A percentile compares a stretch with the other conserved stretches of the same genome.
These are phyloP conservation scores for Melanerpes formicivorus DNA, from an alignment of 2,113 vertebrate genomes.

Conservation along the genomic window DNA sequence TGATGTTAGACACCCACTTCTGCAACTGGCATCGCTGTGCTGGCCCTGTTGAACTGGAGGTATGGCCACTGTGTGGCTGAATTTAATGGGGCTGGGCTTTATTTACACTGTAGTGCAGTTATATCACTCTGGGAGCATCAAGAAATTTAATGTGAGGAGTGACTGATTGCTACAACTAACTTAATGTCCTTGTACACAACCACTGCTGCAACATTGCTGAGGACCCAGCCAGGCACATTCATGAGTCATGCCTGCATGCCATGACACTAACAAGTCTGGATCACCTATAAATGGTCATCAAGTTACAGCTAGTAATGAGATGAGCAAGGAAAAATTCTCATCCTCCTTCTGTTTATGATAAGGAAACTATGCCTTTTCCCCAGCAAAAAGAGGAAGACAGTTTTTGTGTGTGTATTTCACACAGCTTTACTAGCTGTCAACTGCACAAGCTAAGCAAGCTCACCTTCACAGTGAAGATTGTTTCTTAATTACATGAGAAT, in stretches of 20 bases:
- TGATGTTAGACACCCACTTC: background rate
- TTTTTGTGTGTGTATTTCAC: background rate
- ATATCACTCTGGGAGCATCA: background rate
- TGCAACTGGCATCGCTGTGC: background rate
- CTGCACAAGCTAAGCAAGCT: background rate
- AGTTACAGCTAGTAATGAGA: background rate
- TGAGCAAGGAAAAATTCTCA: background rate
- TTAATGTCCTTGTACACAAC: background rate
- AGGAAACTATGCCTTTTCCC: background rate
- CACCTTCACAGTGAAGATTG: background rate
- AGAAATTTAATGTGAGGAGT: background rate
- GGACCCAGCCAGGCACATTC: background rate
- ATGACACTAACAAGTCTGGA: background rate
- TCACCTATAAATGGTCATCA: background rate
- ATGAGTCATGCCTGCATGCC: background rate
- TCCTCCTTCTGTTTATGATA: background rate
- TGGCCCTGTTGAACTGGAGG: accelerated
- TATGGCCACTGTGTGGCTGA: background rate
- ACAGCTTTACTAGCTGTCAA: background rate
- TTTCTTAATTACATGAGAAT: constrained; percentile 35
- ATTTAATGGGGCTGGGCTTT: background rate
- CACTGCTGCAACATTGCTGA: background rate
- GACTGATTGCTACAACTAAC: background rate
- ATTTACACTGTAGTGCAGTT: background rate
- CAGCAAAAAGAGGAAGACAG: background rate